A percentile compares a stretch with the other conserved stretches of the same genome.
These are phyloP conservation scores for Tetropium fuscum DNA, from an alignment of 2,888 invertebrate genomes.

Conservation along the genomic window DNA sequence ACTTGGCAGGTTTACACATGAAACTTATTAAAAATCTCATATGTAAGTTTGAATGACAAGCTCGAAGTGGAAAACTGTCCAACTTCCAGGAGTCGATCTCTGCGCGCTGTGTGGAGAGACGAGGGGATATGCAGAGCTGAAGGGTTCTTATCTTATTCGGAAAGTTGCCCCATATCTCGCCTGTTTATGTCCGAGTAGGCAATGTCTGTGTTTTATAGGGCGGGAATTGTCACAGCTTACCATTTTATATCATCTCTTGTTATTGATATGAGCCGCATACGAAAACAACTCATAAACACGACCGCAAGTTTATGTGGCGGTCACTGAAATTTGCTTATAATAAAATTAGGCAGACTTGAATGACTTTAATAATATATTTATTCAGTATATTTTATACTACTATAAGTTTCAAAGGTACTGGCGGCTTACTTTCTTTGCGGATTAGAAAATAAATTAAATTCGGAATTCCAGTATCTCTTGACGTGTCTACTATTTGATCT, in stretches of 20 bases:
- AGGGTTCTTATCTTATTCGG: constrained; percentile 57
- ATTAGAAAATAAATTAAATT: too few species aligned
- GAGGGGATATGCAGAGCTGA: constrained; percentile 40
- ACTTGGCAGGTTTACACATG: constrained; percentile 51
- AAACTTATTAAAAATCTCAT: constrained; percentile 55
- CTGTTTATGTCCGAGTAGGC: constrained; percentile 55
- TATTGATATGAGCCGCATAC: constrained; percentile 40
- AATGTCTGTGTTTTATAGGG: constrained; percentile 56
- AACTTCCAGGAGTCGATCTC: constrained; percentile 46
- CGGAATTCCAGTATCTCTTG: too few species aligned
- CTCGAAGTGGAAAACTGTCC: constrained; percentile 49
- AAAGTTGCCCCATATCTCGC: constrained; percentile 57
- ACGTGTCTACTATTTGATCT: too few species aligned
- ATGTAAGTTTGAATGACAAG: constrained; percentile 51
- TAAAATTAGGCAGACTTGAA: too few species aligned
- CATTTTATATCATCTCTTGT: constrained; percentile 37
- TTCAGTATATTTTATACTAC: too few species aligned
- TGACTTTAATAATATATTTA: too few species aligned
- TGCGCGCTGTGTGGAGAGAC: constrained; percentile 38
- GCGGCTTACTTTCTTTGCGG: too few species aligned
- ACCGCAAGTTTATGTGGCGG: background rate
- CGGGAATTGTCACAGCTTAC: constrained; percentile 49
- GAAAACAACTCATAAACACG: constrained; percentile 41
- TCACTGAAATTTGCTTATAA: too few species aligned
- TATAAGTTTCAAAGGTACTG: too few species aligned